Evolutionary conservation across 2,113 vertebrate species (phyloP), one percentile per base, ranked within the genome.

Genomic region (Rhinopomastus cyanomelas): DNA sequence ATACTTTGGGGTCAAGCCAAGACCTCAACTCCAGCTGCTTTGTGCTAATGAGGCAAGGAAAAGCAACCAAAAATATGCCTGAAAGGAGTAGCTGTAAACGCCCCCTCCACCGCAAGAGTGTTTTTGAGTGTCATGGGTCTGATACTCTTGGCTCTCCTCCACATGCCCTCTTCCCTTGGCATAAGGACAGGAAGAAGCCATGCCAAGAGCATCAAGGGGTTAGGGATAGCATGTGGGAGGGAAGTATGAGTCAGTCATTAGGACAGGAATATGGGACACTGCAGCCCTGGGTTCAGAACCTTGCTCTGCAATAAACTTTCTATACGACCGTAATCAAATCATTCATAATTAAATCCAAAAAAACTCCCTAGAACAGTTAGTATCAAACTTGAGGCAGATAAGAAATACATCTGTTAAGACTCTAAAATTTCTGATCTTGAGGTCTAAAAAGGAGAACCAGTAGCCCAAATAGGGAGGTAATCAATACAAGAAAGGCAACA

Each of bases 21-120:
- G 59, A n/a, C 87, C 85, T 89, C 60, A 66, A 71, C 37, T 87
- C 67, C 91, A 89, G 79, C 79, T 89, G 89, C 64, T 93, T 89
- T 82, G 56, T 87, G 82, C 60, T 92, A 93, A 90, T 82, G 82
- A 89, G 65, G 26, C 21, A 74, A 69, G 27, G 16, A 82, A 85
- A 92, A 85, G 34, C 55, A 85, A 90, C 77, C 37, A 73, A 76
- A 91, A 94, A 73, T 6, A 62, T 73, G 51, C 51, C 66, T 75
- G 51, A 65, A 87, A 81, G 55, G 34, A 89, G n/a, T 22, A 66
- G 39, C 34, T 76, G 32, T 59, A 85, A 87, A 81, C 73, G 48
- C 18, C 18, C 32, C 7, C 22, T 9, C 13, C 0, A 0, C 16
- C 71, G 34, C 23, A 66, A 55, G 16, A 67, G 48, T 14, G 37